Evolutionary conservation across 2,797 vertebrate species (phyloP).

Genomic region (Galago senegalensis): DNA sequence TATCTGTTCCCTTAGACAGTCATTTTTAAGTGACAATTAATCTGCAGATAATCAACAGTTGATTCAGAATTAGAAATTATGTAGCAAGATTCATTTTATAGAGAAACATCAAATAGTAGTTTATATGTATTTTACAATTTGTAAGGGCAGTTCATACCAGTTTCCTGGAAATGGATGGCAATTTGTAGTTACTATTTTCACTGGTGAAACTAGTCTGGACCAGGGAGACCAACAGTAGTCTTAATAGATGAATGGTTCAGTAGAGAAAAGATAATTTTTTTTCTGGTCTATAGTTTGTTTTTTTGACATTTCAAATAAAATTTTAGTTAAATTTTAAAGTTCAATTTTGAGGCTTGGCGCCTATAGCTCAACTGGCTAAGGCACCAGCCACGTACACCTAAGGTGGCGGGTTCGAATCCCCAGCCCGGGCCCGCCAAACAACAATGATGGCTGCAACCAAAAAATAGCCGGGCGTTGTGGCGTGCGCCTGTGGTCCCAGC

Average conservation of each 20-base stretch:
- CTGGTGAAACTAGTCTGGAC: not conserved
- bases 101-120: constrained; percentile 2
- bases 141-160: not conserved
- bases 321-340: constrained; percentile 36
- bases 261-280: not conserved
- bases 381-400: too few species aligned
- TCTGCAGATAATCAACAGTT: not conserved
- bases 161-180: not conserved
- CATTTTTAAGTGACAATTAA: constrained; percentile 6
- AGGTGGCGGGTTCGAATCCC: too few species aligned
- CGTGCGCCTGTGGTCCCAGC: too few species aligned
- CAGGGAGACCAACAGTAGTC: not conserved
- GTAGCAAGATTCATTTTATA: constrained; percentile 50
- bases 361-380: too few species aligned
- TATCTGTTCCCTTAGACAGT: not conserved
- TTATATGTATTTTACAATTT: not conserved
- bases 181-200: constrained; percentile 10
- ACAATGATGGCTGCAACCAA: too few species aligned
- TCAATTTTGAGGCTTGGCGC: not conserved
- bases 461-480: too few species aligned
- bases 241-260: not conserved
- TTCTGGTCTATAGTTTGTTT: constrained; percentile 21
- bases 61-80: constrained; percentile 28
- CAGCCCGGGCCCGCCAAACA: too few species aligned
- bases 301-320: constrained; percentile 35